phyloP scores from a whole-genome alignment of 23 tunicate species.

The Trididemnum miniatum region DNA sequence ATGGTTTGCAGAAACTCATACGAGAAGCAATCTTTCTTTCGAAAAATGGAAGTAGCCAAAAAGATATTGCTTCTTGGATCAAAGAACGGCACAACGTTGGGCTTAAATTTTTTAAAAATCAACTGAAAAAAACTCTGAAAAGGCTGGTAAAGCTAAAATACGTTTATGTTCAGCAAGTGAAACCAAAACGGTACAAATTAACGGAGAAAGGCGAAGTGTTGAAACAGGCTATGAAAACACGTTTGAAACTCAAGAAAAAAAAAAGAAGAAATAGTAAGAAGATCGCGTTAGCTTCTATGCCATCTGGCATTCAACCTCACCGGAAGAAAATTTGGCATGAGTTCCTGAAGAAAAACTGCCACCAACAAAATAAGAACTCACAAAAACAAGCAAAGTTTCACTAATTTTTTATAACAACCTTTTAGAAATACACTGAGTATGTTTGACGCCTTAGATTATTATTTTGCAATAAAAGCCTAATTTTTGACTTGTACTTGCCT shows the following conservation, averaged over 20 bases:
- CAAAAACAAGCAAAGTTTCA: no score
- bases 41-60: neutral
- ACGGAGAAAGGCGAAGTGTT: neutral
- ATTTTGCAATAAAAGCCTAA: no score
- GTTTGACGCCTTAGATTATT: no score
- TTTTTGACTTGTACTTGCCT: no score
- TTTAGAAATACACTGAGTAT: no score
- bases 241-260: neutral
- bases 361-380: no score
- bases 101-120: neutral
- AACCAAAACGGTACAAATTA: neutral
- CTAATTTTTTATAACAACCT: no score
- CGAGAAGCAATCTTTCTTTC: neutral
- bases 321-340: no score
- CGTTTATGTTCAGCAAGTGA: neutral
- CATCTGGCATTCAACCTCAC: no score
- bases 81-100: constrained; percentile 4
- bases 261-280: no score
- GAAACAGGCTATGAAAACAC: neutral
- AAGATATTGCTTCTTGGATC: neutral
- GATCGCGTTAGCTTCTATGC: no score
- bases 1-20: neutral
- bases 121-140: neutral
- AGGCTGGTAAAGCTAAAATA: neutral
- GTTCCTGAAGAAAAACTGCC: no score